Conservation (phyloP, 1,140 invertebrate species). For the Gryllus bimaculatus region DNA sequence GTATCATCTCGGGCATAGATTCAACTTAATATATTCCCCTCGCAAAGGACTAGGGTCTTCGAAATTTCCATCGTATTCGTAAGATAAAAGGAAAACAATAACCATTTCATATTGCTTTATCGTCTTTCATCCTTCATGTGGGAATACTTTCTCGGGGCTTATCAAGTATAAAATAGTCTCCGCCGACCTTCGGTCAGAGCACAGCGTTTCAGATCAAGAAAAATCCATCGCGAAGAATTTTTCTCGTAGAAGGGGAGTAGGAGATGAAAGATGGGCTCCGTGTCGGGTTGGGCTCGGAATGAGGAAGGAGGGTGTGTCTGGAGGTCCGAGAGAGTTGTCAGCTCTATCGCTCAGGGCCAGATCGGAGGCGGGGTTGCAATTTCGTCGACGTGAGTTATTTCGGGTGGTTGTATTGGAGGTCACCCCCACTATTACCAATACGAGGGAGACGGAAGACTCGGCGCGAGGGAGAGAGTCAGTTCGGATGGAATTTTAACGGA, state of each 20-base stretch:
- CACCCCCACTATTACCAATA: not conserved
- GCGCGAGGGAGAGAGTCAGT: not conserved
- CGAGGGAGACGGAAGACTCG: not conserved
- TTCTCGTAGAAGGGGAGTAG: not conserved
- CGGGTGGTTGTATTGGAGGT: not conserved
- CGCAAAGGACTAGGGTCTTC: not conserved
- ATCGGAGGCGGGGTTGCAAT: constrained; percentile 2
- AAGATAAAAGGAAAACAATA: constrained; percentile 2
- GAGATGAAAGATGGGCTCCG: not conserved
- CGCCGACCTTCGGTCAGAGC: not conserved
- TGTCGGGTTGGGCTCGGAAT: not conserved
- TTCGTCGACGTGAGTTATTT: not conserved
- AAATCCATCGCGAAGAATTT: not conserved
- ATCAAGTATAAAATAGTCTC: constrained; percentile 1
- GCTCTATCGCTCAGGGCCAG: not conserved
- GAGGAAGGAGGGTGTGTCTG: not conserved
- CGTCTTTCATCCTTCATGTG: not conserved
- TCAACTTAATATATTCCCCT: constrained; percentile 5
- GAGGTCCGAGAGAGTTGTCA: not conserved
- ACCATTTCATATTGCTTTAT: not conserved
- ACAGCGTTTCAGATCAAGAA: constrained; percentile 1
- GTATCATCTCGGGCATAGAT: not conserved
- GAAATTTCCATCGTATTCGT: not conserved
- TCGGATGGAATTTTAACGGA: constrained; percentile 1
- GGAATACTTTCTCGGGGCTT: not conserved